A percentile compares a stretch with the other conserved stretches of the same genome.
Conservation (phyloP, 2,888 invertebrate genomes). For the Drosophila cognata region DNA sequence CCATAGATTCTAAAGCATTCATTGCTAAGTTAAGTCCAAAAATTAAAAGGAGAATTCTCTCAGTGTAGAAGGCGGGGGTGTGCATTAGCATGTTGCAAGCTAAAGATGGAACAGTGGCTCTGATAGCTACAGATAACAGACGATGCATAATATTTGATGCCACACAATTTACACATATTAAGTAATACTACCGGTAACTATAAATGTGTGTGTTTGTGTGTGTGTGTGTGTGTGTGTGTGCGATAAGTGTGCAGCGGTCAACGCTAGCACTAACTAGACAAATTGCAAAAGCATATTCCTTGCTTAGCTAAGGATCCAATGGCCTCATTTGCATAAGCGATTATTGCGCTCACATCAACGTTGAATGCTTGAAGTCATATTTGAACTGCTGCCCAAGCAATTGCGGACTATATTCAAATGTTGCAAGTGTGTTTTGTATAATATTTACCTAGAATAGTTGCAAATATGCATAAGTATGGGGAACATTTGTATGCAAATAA, state of each 20-base stretch:
- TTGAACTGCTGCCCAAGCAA: slow-evolving; percentile 20
- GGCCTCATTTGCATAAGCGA: slow-evolving; percentile 55
- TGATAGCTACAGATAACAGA: slow-evolving; percentile 73
- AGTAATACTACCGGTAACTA: slow-evolving; percentile 75
- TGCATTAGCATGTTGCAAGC: slow-evolving; percentile 38
- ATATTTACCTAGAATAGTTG: slow-evolving; percentile 18
- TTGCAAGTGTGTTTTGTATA: not conserved
- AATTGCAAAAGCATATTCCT: slow-evolving; percentile 68
- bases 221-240: slow-evolving; percentile 21
- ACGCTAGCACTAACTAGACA: slow-evolving; percentile 60
- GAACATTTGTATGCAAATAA: slow-evolving; percentile 9
- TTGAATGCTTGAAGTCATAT: slow-evolving; percentile 31
- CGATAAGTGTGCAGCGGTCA: slow-evolving; percentile 50
- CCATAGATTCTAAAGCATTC: not conserved
- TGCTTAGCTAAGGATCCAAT: slow-evolving; percentile 46
- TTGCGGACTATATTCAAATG: slow-evolving; percentile 10
- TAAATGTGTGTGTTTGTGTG: slow-evolving; percentile 31
- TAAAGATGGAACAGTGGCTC: slow-evolving; percentile 37
- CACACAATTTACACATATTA: slow-evolving; percentile 82
- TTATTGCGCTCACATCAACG: slow-evolving; percentile 33
- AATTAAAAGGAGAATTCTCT: not conserved
- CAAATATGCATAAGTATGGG: slow-evolving; percentile 13
- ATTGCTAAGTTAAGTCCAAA: not conserved
- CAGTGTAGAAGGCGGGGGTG: not conserved
- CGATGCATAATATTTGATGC: slow-evolving; percentile 80